Conservation (phyloP, 2,113 vertebrate species). For the Paramisgurnus dabryanus region DNA sequence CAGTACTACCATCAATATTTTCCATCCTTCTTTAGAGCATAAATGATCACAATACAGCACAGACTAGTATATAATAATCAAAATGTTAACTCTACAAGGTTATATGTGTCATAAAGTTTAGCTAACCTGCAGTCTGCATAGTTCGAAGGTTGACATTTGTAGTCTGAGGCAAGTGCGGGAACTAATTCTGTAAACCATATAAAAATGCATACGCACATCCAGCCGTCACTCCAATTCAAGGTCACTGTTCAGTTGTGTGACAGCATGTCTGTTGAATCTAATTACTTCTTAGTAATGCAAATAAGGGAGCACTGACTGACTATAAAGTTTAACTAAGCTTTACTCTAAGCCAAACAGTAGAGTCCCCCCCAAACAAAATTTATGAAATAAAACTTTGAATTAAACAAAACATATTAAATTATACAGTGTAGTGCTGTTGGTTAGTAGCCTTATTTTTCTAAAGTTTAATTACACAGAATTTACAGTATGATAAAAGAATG, state of each 20-base stretch:
- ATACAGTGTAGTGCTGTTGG: no score
- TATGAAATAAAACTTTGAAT: no score
- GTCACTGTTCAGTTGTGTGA: constrained; percentile 10
- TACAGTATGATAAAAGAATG: no score
- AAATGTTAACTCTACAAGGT: background rate
- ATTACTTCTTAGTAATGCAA: constrained; percentile 9
- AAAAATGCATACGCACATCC: constrained; percentile 13
- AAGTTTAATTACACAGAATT: no score
- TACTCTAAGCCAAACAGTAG: background rate
- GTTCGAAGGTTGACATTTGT: background rate
- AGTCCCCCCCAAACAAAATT: no score
- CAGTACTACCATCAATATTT: background rate
- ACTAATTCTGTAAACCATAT: constrained; percentile 12
- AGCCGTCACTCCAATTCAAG: constrained; percentile 7
- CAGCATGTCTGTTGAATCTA: background rate
- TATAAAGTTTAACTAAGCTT: background rate
- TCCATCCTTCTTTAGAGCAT: background rate
- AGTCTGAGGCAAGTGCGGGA: background rate
- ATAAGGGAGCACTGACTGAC: background rate
- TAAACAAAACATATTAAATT: no score
- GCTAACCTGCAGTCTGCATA: background rate
- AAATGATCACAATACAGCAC: background rate
- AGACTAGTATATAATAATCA: background rate
- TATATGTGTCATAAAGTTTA: background rate
- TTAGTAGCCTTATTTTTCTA: no score